Conservation (phyloP, 2,888 invertebrate genomes). For the Drosophila setosimentum region DNA sequence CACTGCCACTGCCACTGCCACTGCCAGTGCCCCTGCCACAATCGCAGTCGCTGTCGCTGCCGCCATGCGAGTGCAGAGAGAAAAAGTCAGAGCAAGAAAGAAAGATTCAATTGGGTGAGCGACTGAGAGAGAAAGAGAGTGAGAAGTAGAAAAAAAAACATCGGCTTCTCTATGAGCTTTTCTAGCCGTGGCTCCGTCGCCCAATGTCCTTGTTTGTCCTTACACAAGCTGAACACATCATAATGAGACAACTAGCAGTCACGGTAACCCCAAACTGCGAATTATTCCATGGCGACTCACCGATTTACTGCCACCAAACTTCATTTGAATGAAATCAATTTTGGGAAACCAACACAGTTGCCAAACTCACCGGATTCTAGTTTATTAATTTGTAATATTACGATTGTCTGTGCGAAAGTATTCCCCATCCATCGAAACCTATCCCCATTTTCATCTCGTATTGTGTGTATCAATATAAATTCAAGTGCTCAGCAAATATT, state of each 20-base stretch:
- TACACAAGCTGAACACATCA: slow-evolving; percentile 69
- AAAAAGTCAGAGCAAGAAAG: slow-evolving; percentile 6
- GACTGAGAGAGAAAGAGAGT: slow-evolving; percentile 5
- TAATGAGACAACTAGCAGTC: slow-evolving; percentile 72
- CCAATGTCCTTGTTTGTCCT: slow-evolving; percentile 71
- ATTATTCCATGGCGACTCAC: not conserved
- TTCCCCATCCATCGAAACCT: slow-evolving; percentile 1
- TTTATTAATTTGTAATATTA: slow-evolving; percentile 40
- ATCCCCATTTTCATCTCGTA: not conserved
- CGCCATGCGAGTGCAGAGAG: slow-evolving; percentile 45
- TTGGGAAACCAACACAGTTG: slow-evolving; percentile 11
- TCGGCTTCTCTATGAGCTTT: slow-evolving; percentile 31
- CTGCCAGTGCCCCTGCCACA: slow-evolving; percentile 15
- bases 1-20: not conserved
- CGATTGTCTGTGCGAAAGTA: slow-evolving; percentile 11
- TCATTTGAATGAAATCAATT: slow-evolving; percentile 51
- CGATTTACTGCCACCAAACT: slow-evolving; percentile 31
- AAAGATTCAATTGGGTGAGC: slow-evolving; percentile 11
- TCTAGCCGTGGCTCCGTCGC: slow-evolving; percentile 53
- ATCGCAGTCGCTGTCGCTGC: slow-evolving; percentile 30
- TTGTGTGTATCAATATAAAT: slow-evolving; percentile 2
- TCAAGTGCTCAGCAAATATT: slow-evolving; percentile 34
- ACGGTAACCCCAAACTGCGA: slow-evolving; percentile 38
- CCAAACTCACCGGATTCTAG: slow-evolving; percentile 11
- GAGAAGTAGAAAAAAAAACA: slow-evolving; percentile 9